phyloP scores from a whole-genome alignment of 1,140 invertebrate genomes.

The Branchinecta lynchi region DNA sequence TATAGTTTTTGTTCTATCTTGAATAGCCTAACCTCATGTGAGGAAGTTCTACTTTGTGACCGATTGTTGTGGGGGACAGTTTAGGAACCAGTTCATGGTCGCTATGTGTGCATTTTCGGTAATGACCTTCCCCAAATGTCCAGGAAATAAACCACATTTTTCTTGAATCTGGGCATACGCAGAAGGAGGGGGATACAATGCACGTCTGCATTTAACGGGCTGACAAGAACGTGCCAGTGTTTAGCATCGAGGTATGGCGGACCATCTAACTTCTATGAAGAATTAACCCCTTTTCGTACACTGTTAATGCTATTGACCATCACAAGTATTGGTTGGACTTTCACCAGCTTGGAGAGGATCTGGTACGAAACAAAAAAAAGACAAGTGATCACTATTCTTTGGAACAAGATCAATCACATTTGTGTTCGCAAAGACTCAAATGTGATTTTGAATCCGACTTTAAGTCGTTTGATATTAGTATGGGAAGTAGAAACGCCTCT shows the following conservation, averaged over 20 bases:
- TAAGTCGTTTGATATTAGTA: no score
- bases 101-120: slow-evolving; percentile 9
- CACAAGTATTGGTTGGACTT: slow-evolving; percentile 6
- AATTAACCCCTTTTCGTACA: slow-evolving; percentile 9
- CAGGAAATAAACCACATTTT: not conserved
- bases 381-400: slow-evolving; percentile 6
- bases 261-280: not conserved
- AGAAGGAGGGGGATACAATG: slow-evolving; percentile 1
- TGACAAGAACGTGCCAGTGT: slow-evolving; percentile 5
- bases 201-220: not conserved
- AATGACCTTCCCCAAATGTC: slow-evolving; percentile 5
- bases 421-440: slow-evolving; percentile 1
- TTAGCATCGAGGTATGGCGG: slow-evolving; percentile 4
- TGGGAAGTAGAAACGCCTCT: no score
- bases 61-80: slow-evolving; percentile 8
- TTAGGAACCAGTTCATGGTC: slow-evolving; percentile 8
- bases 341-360: slow-evolving; percentile 4
- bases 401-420: not conserved
- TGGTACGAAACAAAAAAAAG: slow-evolving; percentile 1
- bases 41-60: slow-evolving; percentile 6
- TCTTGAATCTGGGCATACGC: slow-evolving; percentile 8
- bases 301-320: not conserved
- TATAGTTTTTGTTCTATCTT: no score
- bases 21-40: no score
- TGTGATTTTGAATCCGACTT: slow-evolving; percentile 2